Percentiles rank a stretch among this genome's conserved stretches.
Conservation (phyloP, 2,888 invertebrate genomes). For the Empis livida region DNA sequence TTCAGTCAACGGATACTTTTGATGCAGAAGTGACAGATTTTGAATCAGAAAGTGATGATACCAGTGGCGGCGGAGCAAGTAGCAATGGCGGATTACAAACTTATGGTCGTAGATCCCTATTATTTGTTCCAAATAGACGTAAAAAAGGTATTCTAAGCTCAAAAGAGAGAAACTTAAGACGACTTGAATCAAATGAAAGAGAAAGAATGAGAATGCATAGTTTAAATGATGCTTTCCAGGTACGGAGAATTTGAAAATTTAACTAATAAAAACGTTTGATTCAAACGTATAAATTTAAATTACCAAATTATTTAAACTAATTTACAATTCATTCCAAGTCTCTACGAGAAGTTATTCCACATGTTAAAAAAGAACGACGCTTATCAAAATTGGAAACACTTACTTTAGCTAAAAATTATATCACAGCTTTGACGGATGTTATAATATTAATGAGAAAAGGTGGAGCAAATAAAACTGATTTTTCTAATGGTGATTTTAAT, state of each 20-base stretch:
- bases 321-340: conserved; percentile 43
- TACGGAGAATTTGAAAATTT: conserved; percentile 23
- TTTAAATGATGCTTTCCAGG: conserved; percentile 82
- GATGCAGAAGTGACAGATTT: conserved; percentile 37
- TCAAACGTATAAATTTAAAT: no score
- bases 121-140: conserved; percentile 37
- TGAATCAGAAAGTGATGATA: conserved; percentile 36
- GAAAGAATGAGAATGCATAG: conserved; percentile 89
- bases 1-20: not conserved
- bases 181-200: conserved; percentile 81
- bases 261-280: no score
- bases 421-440: conserved; percentile 76
- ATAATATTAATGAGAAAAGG: conserved; percentile 64
- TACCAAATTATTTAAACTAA: no score
- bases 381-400: conserved; percentile 80
- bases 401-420: conserved; percentile 79
- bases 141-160: conserved; percentile 68
- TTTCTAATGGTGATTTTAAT: not conserved
- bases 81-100: conserved; percentile 31
- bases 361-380: conserved; percentile 70
- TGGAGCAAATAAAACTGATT: conserved; percentile 34
- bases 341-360: conserved; percentile 72
- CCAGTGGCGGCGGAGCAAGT: conserved; percentile 34
- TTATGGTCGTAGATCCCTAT: conserved; percentile 24
- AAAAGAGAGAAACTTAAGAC: conserved; percentile 69